A percentile compares a stretch with the other conserved stretches of the same genome.
Conservation (phyloP, 2,888 invertebrate species). For the Tineola bisselliella region DNA sequence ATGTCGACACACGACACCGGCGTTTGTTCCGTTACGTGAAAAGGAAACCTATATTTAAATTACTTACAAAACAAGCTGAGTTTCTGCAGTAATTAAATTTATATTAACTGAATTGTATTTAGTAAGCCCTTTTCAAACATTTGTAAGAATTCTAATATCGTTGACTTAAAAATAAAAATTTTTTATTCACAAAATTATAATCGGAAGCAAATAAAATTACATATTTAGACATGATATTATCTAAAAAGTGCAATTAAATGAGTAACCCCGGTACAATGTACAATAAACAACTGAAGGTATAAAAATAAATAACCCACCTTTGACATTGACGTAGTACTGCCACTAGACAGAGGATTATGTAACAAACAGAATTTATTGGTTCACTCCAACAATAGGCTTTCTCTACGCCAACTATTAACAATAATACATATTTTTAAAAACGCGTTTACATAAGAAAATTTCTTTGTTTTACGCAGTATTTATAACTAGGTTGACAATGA, state of each 20-base stretch:
- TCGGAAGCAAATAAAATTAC: no score
- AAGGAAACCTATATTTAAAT: neutral
- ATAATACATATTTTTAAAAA: neutral
- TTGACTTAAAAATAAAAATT: no score
- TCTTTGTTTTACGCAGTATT: no score
- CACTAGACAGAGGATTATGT: neutral
- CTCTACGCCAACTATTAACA: neutral
- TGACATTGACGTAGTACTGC: slow-evolving; percentile 4
- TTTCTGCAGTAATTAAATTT: neutral
- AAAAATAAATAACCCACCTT: neutral
- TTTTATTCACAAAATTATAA: no score
- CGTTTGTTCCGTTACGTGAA: neutral
- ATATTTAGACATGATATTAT: no score
- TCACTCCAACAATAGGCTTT: neutral
- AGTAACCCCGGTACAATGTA: neutral
- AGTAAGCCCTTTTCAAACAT: no score
- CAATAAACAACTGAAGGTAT: neutral
- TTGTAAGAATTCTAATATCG: no score
- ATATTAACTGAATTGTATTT: no score
- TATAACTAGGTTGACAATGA: no score
- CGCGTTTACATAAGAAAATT: no score
- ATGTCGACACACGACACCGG: neutral
- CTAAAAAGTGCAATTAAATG: neutral
- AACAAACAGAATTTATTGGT: neutral
- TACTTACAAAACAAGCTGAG: neutral